Evolutionary conservation across 2,113 vertebrate species (phyloP), one percentile per base, ranked within the genome.

Genomic region (Hemibagrus wyckioides): DNA sequence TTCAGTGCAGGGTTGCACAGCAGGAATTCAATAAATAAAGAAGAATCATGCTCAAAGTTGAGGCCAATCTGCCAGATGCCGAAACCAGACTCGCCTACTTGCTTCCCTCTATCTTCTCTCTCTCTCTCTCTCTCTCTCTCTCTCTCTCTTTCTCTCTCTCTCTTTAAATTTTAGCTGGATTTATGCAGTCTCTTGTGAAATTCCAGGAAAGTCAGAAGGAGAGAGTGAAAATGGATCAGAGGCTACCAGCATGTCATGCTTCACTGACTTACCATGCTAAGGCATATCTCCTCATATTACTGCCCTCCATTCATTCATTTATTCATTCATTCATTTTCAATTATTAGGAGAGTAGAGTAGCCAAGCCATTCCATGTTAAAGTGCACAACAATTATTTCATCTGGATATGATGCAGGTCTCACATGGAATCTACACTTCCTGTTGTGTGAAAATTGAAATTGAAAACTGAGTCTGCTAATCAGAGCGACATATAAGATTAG

Each of bases 161-260:
- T 76, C 57, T 52, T 28, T 91, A 90, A 88, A 61, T 41, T 59
- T 50, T 50, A 81, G 86, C 84, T 82, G 65, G 85, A 88, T 92
- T 90, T 92, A 83, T 92, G 85, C 92, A 91, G 90, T 92, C 92
- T 91, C 81, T 91, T 90, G 92, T 89, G 90, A 94, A 93, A 94
- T 94, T 94, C 92, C 91, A 91, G 82, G 80, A 82, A 90, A 86
- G 30, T 91, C 90, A 92, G 82, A 48, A 76, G 25, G 90, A 88
- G 83, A 90, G 85, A 69, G 48, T 77, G 87, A 90, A 91, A 85
- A 63, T 82, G 48, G 84, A 89, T 80, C 88, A 71, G 80, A 33
- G 28, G 2, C 52, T 21, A 80, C 41, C 65, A 71, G 76, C 67
- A 50, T 81, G 86, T 85, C 28, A 7, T 81, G 52, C 56, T 48